Conservation (phyloP, 1,140 invertebrate genomes). For the Brevipalpus yothersi region DNA sequence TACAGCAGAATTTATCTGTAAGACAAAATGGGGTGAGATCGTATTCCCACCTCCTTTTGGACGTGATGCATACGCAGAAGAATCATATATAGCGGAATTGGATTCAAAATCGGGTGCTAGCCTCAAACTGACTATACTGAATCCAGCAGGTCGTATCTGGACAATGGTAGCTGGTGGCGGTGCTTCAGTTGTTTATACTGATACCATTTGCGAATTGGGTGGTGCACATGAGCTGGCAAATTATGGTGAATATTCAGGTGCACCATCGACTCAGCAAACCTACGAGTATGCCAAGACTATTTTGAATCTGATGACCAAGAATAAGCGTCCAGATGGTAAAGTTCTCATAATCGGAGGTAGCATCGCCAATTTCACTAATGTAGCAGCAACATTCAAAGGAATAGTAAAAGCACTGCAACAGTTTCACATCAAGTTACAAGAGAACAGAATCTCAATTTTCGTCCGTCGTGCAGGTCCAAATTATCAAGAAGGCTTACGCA, state of each 20-base stretch:
- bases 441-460: slow-evolving; percentile 81
- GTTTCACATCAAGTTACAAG: slow-evolving; percentile 64
- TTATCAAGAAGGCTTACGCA: slow-evolving; percentile 75
- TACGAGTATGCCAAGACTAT: slow-evolving; percentile 98
- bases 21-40: slow-evolving; percentile 77
- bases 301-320: slow-evolving; percentile 78
- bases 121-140: slow-evolving; percentile 81
- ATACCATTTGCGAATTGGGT: slow-evolving; percentile 93
- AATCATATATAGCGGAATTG: slow-evolving; percentile 93
- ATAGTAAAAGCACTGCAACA: slow-evolving; percentile 88
- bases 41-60: slow-evolving; percentile 96
- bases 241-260: slow-evolving; percentile 97
- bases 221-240: slow-evolving; percentile 81
- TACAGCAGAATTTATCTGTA: slow-evolving; percentile 90
- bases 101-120: slow-evolving; percentile 97
- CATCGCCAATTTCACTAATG: slow-evolving; percentile 99
- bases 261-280: slow-evolving; percentile 90
- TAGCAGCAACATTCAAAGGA: slow-evolving; percentile 95
- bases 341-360: slow-evolving; percentile 96
- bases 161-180: slow-evolving; percentile 99
- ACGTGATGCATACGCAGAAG: slow-evolving; percentile 76
- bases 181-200: slow-evolving; percentile 94
- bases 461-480: slow-evolving; percentile 92
- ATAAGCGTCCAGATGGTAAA: slow-evolving; percentile 44
- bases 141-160: slow-evolving; percentile 85